Evolutionary conservation across 2,888 invertebrate genomes (phyloP).

Genomic region (Aporophyla lueneburgensis): DNA sequence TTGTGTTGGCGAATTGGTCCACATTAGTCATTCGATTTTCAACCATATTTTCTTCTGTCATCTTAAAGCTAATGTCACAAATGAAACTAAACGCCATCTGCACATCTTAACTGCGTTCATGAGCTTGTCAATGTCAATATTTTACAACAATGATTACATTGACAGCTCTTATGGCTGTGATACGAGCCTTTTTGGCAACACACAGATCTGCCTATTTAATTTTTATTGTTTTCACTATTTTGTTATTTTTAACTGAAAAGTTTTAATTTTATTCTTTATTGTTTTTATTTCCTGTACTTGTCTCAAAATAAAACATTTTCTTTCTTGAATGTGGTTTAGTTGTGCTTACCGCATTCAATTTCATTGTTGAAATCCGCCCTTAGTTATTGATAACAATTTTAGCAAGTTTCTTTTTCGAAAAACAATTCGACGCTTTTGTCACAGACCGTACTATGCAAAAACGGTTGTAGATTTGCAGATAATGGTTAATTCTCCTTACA

Average conservation of each 20-base stretch:
- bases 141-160: neutral
- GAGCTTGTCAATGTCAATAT: neutral
- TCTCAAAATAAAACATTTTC: too few relatives aligned
- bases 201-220: too few relatives aligned
- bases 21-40: neutral
- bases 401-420: neutral
- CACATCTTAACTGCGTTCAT: neutral
- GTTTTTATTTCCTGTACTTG: too few relatives aligned
- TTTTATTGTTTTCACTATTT: too few relatives aligned
- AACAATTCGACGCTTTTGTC: neutral
- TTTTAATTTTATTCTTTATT: too few relatives aligned
- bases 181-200: too few relatives aligned
- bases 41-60: neutral
- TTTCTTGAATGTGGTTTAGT: neutral
- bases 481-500: slow-evolving; percentile 58
- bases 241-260: too few relatives aligned
- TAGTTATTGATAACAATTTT: too few relatives aligned
- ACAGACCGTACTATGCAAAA: slow-evolving; percentile 46
- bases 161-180: neutral
- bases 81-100: neutral
- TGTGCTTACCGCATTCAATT: neutral
- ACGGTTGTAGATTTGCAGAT: slow-evolving; percentile 53
- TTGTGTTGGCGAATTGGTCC: neutral
- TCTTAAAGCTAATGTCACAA: neutral
- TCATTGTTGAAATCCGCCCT: neutral